These are phyloP conservation scores for Pollicipes pollicipes DNA, from an alignment of 1,140 invertebrate species.

Conservation along the genomic window DNA sequence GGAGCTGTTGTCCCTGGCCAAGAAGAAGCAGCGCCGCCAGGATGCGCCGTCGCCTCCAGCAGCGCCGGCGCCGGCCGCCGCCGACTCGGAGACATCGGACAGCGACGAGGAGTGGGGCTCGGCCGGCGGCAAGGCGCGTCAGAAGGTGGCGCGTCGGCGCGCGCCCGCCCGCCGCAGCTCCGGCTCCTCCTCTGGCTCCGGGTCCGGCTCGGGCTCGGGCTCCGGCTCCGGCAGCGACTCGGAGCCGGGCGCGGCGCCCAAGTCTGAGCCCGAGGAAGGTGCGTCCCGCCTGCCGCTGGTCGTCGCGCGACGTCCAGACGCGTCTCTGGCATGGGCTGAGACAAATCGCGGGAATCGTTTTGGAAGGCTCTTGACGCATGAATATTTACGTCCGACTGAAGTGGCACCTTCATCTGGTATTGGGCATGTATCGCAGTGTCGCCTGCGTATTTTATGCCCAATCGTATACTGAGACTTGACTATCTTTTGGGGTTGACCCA, in stretches of 20 bases:
- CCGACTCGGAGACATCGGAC: constrained; percentile 46
- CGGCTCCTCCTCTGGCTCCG: constrained; percentile 2
- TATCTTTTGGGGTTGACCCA: too few relatives aligned
- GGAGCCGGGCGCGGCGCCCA: constrained; percentile 28
- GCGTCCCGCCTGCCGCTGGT: too few relatives aligned
- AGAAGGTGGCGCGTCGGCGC: constrained; percentile 29
- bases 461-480: too few relatives aligned
- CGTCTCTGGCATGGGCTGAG: too few relatives aligned
- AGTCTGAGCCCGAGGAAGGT: constrained; percentile 44
- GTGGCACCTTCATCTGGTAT: too few relatives aligned
- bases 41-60: constrained; percentile 13
- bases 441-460: too few relatives aligned
- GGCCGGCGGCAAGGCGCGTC: constrained; percentile 37
- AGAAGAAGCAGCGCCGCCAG: constrained; percentile 43
- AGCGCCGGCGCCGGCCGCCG: constrained; percentile 18
- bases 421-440: too few relatives aligned
- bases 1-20: constrained; percentile 71
- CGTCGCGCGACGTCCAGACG: too few relatives aligned
- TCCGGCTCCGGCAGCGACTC: constrained; percentile 1
- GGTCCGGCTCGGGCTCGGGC: neutral
- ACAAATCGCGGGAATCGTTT: too few relatives aligned
- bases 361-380: too few relatives aligned
- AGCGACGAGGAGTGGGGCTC: constrained; percentile 52
- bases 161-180: neutral
- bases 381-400: too few relatives aligned